These are phyloP conservation scores for Drosophila emarginata DNA, from an alignment of 2,888 invertebrate genomes.

Conservation along the genomic window DNA sequence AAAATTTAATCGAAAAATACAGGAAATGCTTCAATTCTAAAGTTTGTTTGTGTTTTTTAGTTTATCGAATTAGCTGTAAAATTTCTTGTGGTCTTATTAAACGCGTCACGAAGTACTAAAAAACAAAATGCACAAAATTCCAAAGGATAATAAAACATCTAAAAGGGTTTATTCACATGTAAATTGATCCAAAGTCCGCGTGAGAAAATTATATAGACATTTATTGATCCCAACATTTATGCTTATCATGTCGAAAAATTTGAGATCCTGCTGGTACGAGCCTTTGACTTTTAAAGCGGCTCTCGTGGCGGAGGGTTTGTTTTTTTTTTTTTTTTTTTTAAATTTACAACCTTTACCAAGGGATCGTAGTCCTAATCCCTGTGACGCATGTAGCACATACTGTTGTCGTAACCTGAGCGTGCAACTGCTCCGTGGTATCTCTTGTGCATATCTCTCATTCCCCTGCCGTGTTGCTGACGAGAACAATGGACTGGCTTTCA, in stretches of 20 bases:
- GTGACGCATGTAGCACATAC: constrained; percentile 60
- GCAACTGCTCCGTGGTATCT: constrained; percentile 25
- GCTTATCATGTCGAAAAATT: not conserved
- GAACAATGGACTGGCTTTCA: constrained; percentile 69
- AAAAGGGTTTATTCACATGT: not conserved
- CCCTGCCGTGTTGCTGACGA: constrained; percentile 38
- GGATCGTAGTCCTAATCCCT: constrained; percentile 63
- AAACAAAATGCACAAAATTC: not conserved
- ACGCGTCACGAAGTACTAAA: too few species aligned
- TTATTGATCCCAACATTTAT: not conserved
- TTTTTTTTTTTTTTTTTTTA: not conserved
- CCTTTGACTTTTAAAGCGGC: constrained; percentile 50
- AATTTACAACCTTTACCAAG: constrained; percentile 64
- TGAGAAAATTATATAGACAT: not conserved
- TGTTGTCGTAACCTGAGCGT: constrained; percentile 17
- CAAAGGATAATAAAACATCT: not conserved
- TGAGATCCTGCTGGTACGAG: not conserved
- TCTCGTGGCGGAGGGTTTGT: constrained; percentile 43
- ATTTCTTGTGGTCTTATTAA: not conserved
- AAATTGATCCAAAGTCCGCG: not conserved
- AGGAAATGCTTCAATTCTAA: too few species aligned
- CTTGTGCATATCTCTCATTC: constrained; percentile 38
- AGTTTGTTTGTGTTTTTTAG: not conserved
- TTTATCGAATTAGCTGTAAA: not conserved
- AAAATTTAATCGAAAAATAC: too few species aligned